Percentiles rank a stretch among this genome's conserved stretches.
Evolutionary conservation across 2,888 invertebrate genomes (phyloP).

Genomic region (Torymus auratus): DNA sequence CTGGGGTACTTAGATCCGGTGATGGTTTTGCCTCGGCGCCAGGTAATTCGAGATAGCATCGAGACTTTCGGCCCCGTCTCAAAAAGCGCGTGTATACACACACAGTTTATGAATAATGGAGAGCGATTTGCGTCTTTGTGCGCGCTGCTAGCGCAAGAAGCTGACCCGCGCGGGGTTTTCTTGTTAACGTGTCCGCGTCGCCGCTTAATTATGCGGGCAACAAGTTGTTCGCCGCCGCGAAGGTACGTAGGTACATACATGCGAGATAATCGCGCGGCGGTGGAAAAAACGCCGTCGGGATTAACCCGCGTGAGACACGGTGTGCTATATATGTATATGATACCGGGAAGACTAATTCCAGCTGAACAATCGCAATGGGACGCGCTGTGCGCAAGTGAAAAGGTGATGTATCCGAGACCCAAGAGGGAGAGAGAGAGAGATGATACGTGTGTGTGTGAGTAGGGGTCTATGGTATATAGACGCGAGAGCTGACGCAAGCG

Average conservation of each 20-base stretch:
- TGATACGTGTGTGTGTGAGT: too few species aligned
- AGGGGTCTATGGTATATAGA: too few species aligned
- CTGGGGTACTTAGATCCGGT: too few species aligned
- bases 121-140: slow-evolving; percentile 32
- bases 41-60: too few species aligned
- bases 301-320: too few species aligned
- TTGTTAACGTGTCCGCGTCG: slow-evolving; percentile 44
- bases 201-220: slow-evolving; percentile 37
- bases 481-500: too few species aligned
- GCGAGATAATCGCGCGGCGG: not conserved
- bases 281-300: not conserved
- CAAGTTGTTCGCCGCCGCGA: slow-evolving; percentile 20
- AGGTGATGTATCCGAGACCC: not conserved
- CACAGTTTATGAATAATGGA: slow-evolving; percentile 50
- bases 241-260: too few species aligned
- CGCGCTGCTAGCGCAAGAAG: not conserved
- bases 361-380: not conserved
- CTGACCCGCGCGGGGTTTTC: slow-evolving; percentile 20
- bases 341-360: slow-evolving; percentile 30
- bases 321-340: too few species aligned
- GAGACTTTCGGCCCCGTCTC: too few species aligned
- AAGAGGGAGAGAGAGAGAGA: too few species aligned
- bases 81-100: too few species aligned
- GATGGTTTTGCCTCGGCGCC: too few species aligned
- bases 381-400: not conserved